Evolutionary conservation across 2,888 invertebrate genomes (phyloP).

Genomic region (Acanthopleura granulata): DNA sequence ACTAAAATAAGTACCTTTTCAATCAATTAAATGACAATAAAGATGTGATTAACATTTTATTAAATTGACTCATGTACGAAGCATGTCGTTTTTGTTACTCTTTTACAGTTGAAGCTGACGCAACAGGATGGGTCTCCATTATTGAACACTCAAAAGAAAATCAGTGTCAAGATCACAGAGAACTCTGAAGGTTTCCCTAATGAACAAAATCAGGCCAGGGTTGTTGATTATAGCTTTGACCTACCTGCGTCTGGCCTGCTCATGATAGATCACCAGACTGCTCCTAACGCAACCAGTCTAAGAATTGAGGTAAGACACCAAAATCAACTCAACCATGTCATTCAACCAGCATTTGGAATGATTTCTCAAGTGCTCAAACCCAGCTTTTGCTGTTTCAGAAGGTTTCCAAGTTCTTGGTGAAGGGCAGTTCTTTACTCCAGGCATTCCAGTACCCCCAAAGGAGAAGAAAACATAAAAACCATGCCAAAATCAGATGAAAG

Average conservation of each 20-base stretch:
- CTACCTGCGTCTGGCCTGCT: background rate
- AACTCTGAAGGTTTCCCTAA: background rate
- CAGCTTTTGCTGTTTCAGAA: too few relatives aligned
- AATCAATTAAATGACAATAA: too few relatives aligned
- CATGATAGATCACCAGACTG: background rate
- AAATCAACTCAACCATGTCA: background rate
- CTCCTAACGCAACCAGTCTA: background rate
- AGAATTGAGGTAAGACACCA: background rate
- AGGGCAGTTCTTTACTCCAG: too few relatives aligned
- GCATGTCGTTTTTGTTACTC: background rate
- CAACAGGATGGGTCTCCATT: background rate
- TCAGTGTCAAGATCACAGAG: background rate
- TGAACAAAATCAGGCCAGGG: background rate
- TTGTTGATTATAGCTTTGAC: background rate
- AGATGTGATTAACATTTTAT: too few relatives aligned
- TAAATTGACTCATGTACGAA: too few relatives aligned
- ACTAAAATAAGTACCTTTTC: too few relatives aligned
- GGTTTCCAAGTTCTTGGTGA: too few relatives aligned
- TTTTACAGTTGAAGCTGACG: background rate
- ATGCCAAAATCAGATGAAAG: too few relatives aligned
- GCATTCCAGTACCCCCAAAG: too few relatives aligned
- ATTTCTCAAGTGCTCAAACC: too few relatives aligned
- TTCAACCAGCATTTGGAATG: too few relatives aligned
- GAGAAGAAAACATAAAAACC: too few relatives aligned
- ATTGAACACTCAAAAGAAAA: background rate